A percentile compares a stretch with the other conserved stretches of the same genome.
Conservation (phyloP, 92 coral and sea anemone genomes). For the Anthopleura xanthogrammica region DNA sequence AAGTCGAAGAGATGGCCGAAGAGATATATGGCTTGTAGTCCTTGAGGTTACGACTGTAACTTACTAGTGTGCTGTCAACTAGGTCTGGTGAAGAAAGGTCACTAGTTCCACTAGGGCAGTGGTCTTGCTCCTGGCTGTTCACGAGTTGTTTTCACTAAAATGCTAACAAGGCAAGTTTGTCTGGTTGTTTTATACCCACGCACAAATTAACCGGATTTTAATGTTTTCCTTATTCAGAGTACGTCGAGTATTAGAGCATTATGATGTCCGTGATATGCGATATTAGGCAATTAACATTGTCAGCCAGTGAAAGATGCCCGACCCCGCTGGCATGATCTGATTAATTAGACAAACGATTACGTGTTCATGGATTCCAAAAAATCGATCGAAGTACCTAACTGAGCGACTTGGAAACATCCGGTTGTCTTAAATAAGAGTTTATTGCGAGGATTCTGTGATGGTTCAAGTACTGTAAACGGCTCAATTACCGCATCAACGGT, state of each 20-base stretch:
- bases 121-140: background rate
- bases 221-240: slow-evolving; percentile 32
- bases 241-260: slow-evolving; percentile 40
- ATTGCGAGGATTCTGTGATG: slow-evolving; percentile 11
- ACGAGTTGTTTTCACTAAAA: background rate
- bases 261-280: slow-evolving; percentile 46
- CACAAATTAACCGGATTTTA: slow-evolving; percentile 28
- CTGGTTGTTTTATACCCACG: slow-evolving; percentile 34
- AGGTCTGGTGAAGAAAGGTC: slow-evolving; percentile 2
- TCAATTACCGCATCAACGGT: slow-evolving; percentile 12
- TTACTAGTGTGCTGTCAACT: background rate
- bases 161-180: slow-evolving; percentile 9
- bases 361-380: slow-evolving; percentile 29
- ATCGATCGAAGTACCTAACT: slow-evolving; percentile 32
- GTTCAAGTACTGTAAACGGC: slow-evolving; percentile 14
- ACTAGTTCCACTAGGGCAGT: background rate
- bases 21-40: too few species aligned
- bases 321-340: slow-evolving; percentile 49
- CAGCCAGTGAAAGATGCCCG: slow-evolving; percentile 52
- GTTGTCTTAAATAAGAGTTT: slow-evolving; percentile 22
- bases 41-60: background rate
- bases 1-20: background rate
- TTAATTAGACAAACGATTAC: slow-evolving; percentile 43
- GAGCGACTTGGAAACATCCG: slow-evolving; percentile 34
- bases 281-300: slow-evolving; percentile 55